Evolutionary conservation across 2,113 vertebrate genomes (phyloP).

Genomic region (Symphodus melops): DNA sequence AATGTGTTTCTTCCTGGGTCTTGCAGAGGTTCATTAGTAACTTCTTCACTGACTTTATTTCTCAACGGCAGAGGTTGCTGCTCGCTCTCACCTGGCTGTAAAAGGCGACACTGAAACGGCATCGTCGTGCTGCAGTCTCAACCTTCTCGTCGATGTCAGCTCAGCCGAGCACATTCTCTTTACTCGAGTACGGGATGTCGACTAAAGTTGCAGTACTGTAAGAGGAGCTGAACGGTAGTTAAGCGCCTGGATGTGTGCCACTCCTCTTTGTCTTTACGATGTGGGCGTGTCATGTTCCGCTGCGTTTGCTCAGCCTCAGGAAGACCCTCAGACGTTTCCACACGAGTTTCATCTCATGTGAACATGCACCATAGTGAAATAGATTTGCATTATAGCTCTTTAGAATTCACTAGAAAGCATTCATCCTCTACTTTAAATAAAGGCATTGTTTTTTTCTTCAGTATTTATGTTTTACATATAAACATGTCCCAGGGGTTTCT

Average conservation of each 20-base stretch:
- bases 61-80: too few species aligned
- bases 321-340: conserved; percentile 15
- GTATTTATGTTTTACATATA: neutral
- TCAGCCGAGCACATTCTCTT: too few species aligned
- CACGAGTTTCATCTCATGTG: neutral
- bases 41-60: too few species aligned
- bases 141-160: neutral
- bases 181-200: too few species aligned
- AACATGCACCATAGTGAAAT: neutral
- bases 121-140: neutral
- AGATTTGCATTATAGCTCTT: too few species aligned
- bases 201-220: neutral
- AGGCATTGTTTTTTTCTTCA: too few species aligned
- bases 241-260: neutral
- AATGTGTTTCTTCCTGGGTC: too few species aligned
- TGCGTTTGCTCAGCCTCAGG: neutral
- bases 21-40: too few species aligned
- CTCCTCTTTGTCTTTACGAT: conserved; percentile 24
- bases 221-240: neutral
- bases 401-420: too few species aligned
- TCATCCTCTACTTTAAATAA: too few species aligned
- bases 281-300: conserved; percentile 1
- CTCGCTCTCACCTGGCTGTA: too few species aligned
- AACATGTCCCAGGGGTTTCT: neutral
- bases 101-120: neutral